Conservation (phyloP, 2,888 invertebrate genomes). For the Philereme transversata region DNA sequence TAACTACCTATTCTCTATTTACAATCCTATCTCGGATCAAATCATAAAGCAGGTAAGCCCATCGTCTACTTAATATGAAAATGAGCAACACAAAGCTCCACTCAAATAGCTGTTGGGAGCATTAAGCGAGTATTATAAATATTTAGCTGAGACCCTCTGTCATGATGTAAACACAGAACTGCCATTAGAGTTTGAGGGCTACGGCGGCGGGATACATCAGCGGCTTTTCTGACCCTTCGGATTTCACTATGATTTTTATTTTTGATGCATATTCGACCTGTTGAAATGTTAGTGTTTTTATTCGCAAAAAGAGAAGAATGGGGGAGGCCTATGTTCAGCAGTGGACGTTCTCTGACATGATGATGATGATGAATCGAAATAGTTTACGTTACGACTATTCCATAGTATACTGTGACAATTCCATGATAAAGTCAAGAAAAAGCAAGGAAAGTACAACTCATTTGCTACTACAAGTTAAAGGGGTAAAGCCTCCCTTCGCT, state of each 20-base stretch:
- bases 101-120: slow-evolving; percentile 48
- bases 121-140: slow-evolving; percentile 61
- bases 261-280: not conserved
- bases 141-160: slow-evolving; percentile 54
- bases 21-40: slow-evolving; percentile 5
- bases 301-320: too few species aligned
- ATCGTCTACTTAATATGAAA: slow-evolving; percentile 39
- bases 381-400: too few species aligned
- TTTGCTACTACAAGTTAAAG: too few species aligned
- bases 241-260: not conserved
- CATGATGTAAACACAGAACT: slow-evolving; percentile 53
- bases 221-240: slow-evolving; percentile 12
- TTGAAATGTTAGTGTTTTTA: not conserved
- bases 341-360: too few species aligned
- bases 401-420: too few species aligned
- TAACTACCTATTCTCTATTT: slow-evolving; percentile 2
- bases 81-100: slow-evolving; percentile 44
- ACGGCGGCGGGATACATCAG: slow-evolving; percentile 19
- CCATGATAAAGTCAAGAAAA: too few species aligned
- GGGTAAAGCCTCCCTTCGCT: not conserved
- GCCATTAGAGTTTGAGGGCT: slow-evolving; percentile 45
- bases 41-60: slow-evolving; percentile 5
- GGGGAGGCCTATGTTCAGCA: too few species aligned
- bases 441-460: too few species aligned
- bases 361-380: too few species aligned